Evolutionary conservation across 2,888 invertebrate species (phyloP).

Genomic region (Plagodis pulveraria): DNA sequence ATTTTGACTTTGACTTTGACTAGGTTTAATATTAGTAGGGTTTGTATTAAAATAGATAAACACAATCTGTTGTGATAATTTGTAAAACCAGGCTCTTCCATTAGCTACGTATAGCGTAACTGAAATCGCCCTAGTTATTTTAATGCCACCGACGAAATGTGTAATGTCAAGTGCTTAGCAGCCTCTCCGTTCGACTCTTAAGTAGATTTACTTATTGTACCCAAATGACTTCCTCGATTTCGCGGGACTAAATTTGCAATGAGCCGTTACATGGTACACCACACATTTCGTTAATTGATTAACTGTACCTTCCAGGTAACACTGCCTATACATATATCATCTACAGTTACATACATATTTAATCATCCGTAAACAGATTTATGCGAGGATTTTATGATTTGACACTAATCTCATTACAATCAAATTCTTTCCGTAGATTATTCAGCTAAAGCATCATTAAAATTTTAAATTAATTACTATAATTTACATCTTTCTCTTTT

Average conservation of each 20-base stretch:
- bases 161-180: not conserved
- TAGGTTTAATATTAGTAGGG: too few species aligned
- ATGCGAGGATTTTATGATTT: constrained; percentile 48
- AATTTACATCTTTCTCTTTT: constrained; percentile 41
- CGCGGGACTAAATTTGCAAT: constrained; percentile 35
- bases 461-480: constrained; percentile 35
- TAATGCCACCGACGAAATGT: not conserved
- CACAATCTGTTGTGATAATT: too few species aligned
- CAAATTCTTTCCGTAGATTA: constrained; percentile 41
- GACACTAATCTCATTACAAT: constrained; percentile 51
- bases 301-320: constrained; percentile 55
- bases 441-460: constrained; percentile 37
- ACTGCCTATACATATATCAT: constrained; percentile 34
- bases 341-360: constrained; percentile 53
- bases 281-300: constrained; percentile 64
- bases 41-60: too few species aligned
- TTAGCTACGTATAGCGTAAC: not conserved
- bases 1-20: too few species aligned
- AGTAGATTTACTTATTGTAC: constrained; percentile 23
- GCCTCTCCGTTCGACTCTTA: not conserved
- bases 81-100: too few species aligned
- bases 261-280: constrained; percentile 51
- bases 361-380: constrained; percentile 58
- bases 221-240: constrained; percentile 38
- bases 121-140: not conserved